These are phyloP conservation scores for Morone chrysops DNA, from an alignment of 2,113 vertebrate genomes.

Conservation along the genomic window DNA sequence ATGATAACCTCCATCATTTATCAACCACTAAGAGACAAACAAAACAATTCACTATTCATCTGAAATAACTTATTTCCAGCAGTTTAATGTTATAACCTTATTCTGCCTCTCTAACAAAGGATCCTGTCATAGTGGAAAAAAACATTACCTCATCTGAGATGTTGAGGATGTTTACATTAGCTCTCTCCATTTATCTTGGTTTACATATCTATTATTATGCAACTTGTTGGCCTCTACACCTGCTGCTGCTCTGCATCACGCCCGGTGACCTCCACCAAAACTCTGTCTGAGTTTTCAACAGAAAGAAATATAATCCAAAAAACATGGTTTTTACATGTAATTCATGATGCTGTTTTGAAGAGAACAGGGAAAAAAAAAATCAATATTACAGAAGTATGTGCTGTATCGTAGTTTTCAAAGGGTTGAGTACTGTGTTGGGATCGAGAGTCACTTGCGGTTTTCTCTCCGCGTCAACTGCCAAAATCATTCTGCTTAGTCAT, in stretches of 20 bases:
- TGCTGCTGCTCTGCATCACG: conserved; percentile 47
- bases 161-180: conserved; percentile 29
- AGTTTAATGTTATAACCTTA: background rate
- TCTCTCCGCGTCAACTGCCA: conserved; percentile 22
- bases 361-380: background rate
- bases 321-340: background rate
- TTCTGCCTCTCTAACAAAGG: background rate
- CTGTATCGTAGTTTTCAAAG: background rate
- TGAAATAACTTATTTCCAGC: conserved; percentile 4
- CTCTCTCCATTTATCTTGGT: conserved; percentile 39
- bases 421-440: conserved; percentile 10
- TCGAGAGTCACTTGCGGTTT: conserved; percentile 26
- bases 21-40: conserved; percentile 27
- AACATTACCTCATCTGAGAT: conserved; percentile 17
- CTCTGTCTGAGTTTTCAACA: background rate
- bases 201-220: conserved; percentile 51
- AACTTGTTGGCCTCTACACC: conserved; percentile 56
- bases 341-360: background rate
- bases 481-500: conserved; percentile 44
- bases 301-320: background rate
- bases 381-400: background rate
- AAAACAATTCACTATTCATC: conserved; percentile 9
- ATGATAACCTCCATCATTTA: conserved; percentile 7
- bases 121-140: conserved; percentile 13
- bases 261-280: background rate